Evolutionary conservation across 2,797 vertebrate species (phyloP), one percentile per base, ranked within the genome.

Genomic region (Naso thynnoides): DNA sequence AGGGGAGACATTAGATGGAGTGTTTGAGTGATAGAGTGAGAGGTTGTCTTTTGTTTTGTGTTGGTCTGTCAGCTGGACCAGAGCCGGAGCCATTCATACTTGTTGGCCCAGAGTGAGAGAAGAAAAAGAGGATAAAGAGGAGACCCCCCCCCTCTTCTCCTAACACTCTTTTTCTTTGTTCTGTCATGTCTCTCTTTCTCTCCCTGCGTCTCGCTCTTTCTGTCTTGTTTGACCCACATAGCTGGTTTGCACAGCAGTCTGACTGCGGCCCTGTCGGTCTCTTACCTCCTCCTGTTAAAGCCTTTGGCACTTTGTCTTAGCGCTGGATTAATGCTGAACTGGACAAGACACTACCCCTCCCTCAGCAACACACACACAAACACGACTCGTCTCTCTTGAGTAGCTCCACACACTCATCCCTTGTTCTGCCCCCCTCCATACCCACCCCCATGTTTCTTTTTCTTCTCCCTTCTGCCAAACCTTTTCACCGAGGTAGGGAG

Each of bases 211-310:
- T 83, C 66, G 76, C 79, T 80, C 70, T 88, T 81, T 82, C 76
- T 71, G 70, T 78, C 72, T 76, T 55, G 29, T 91, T 91, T 94
- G 93, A 94, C 94, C 94, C 89, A 93, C 83, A 93, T 94, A 87
- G 77, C 85, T 72, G 76, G 71, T 90, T 85, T 88, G 85, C 79
- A 73, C 86, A 79, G 81, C 82, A 82, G 84, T 83, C 70, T 78
- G 63, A 85, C 88, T 85, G 81, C 50, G 82, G 67, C 61, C 78
- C 75, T 80, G 79, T 84, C 84, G 77, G 41, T 83, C 78, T 84
- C 81, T 78, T 86, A 79, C 79, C 74, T 87, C 90, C 88, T 79
- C 70, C 84, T 83, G 81, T 88, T 86, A 83, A 91, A 92, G 88
- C 91, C 90, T 81, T 87, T 85, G 92, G 88, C 84, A 88, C 86